These are phyloP conservation scores for Trichacis sp. DNA, from an alignment of 2,888 invertebrate genomes.

Conservation along the genomic window DNA sequence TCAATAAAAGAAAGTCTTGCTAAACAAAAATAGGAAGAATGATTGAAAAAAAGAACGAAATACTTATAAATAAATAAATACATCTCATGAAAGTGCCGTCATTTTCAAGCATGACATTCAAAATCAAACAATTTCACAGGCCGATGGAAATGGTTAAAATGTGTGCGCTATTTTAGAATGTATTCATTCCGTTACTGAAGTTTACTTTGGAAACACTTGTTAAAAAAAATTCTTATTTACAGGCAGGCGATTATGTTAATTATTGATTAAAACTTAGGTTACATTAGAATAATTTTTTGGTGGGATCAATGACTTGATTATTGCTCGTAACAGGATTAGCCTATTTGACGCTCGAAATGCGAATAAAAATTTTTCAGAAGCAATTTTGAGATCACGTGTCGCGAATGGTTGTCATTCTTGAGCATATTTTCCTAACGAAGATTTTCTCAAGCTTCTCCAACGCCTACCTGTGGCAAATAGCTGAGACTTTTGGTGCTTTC, in stretches of 20 bases:
- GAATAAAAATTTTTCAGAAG: neutral
- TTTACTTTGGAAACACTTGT: neutral
- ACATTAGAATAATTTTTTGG: neutral
- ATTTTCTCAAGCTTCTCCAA: slow-evolving; percentile 56
- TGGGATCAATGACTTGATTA: neutral
- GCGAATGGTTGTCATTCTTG: neutral
- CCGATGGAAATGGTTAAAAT: neutral
- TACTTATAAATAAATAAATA: neutral
- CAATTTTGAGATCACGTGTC: neutral
- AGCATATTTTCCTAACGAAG: slow-evolving; percentile 7
- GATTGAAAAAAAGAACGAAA: neutral
- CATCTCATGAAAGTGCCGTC: neutral
- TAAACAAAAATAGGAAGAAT: neutral
- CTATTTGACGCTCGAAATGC: neutral
- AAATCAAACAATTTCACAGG: neutral
- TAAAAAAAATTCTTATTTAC: neutral
- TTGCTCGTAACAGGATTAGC: neutral
- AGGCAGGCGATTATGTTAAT: slow-evolving; percentile 2
- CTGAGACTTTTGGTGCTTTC: slow-evolving; percentile 93
- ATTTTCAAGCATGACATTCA: neutral
- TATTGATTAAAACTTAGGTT: slow-evolving; percentile 3
- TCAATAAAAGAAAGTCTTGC: neutral
- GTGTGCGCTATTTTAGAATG: neutral
- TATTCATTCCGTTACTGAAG: too few relatives aligned
- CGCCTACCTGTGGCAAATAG: slow-evolving; percentile 88